Conservation (phyloP, 2,113 vertebrate species). For the Heterotilapia buettikoferi region DNA sequence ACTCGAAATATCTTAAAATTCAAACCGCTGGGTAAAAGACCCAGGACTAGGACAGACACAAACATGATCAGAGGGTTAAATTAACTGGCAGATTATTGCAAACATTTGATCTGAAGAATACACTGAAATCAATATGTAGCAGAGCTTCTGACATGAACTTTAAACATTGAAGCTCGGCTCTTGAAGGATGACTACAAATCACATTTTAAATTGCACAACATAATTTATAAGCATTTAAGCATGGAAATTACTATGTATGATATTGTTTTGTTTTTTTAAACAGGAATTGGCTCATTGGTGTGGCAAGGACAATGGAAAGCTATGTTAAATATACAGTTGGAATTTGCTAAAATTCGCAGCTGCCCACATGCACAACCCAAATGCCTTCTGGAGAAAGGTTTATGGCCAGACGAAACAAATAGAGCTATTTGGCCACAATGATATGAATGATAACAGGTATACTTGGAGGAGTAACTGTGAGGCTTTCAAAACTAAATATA, state of each 20-base stretch:
- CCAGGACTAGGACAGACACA: slow-evolving; percentile 4
- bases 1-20: neutral
- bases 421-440: neutral
- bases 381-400: neutral
- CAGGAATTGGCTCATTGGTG: neutral
- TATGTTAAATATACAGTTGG: neutral
- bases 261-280: neutral
- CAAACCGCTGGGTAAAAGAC: neutral
- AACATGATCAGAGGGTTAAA: slow-evolving; percentile 50
- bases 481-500: neutral
- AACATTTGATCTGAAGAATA: neutral
- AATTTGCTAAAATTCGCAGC: neutral
- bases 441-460: neutral
- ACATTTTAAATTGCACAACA: neutral
- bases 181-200: neutral
- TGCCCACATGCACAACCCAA: neutral
- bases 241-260: neutral
- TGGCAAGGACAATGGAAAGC: neutral
- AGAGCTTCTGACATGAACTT: neutral
- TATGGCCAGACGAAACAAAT: neutral
- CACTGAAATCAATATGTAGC: neutral
- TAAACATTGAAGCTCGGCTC: neutral
- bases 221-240: neutral
- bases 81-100: slow-evolving; percentile 27
- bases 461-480: neutral